phyloP scores from a whole-genome alignment of 1,140 invertebrate species.

The Conopomorpha cramerella region DNA sequence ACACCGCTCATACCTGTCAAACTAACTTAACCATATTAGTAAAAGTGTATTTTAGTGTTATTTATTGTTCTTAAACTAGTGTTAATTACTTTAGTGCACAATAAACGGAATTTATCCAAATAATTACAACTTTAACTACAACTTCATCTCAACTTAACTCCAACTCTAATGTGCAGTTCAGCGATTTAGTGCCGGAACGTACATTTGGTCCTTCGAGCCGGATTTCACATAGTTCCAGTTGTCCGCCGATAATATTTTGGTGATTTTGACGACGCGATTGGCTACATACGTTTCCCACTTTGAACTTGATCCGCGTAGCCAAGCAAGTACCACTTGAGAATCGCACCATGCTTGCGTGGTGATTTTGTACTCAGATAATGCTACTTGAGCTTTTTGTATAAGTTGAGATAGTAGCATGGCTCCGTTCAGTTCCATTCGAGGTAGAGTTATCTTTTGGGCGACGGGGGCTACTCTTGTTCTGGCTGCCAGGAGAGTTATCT shows the following conservation, averaged over 20 bases:
- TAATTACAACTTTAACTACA: too few relatives aligned
- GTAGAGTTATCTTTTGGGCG: slow-evolving; percentile 32
- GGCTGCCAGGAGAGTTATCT: slow-evolving; percentile 14
- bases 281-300: slow-evolving; percentile 28
- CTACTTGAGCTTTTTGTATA: slow-evolving; percentile 11
- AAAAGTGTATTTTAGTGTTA: too few relatives aligned
- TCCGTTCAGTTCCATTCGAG: slow-evolving; percentile 47
- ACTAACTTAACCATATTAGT: too few relatives aligned
- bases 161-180: too few relatives aligned
- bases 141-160: too few relatives aligned
- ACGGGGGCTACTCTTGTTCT: slow-evolving; percentile 48
- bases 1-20: too few relatives aligned
- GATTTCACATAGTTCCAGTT: slow-evolving; percentile 18
- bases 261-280: slow-evolving; percentile 25
- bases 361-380: slow-evolving; percentile 5
- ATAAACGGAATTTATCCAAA: too few relatives aligned
- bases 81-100: too few relatives aligned
- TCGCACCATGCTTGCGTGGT: slow-evolving; percentile 15
- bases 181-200: too few relatives aligned
- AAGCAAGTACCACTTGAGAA: slow-evolving; percentile 20
- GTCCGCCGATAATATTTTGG: slow-evolving; percentile 6
- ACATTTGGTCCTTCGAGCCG: too few relatives aligned
- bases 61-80: too few relatives aligned
- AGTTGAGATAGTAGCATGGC: slow-evolving; percentile 32
- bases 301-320: slow-evolving; percentile 16